phyloP scores from a whole-genome alignment of 2,113 vertebrate species.

The Gorsachius goisagi region DNA sequence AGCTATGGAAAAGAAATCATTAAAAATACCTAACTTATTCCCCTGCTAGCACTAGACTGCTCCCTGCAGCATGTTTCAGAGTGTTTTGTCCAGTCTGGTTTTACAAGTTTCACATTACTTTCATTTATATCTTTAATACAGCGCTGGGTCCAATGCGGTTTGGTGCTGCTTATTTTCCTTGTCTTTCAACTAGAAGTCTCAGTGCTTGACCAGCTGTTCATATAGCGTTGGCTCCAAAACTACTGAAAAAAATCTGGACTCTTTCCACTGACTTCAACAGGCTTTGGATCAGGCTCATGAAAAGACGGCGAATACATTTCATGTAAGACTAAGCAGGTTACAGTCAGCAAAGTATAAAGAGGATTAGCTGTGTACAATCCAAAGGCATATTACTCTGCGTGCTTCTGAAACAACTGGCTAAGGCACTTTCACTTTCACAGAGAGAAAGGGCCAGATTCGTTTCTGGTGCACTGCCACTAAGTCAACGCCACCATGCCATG shows the following conservation, averaged over 20 bases:
- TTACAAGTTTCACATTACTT: slow-evolving; percentile 43
- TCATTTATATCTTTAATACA: slow-evolving; percentile 46
- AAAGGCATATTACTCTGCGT: not conserved
- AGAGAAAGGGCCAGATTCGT: not conserved
- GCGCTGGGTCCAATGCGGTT: not conserved
- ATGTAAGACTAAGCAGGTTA: slow-evolving; percentile 50
- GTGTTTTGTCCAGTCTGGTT: slow-evolving; percentile 39
- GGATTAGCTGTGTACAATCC: slow-evolving; percentile 33
- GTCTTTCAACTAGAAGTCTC: slow-evolving; percentile 23
- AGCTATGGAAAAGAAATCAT: slow-evolving; percentile 51
- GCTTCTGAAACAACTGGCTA: not conserved
- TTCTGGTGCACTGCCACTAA: not conserved
- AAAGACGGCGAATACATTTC: not conserved
- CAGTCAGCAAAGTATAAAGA: slow-evolving; percentile 37
- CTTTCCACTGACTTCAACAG: not conserved
- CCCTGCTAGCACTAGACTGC: not conserved
- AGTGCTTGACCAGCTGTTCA: slow-evolving; percentile 30
- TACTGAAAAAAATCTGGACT: not conserved
- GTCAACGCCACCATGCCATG: not conserved
- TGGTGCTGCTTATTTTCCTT: slow-evolving; percentile 39
- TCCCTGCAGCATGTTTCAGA: slow-evolving; percentile 19
- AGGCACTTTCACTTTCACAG: not conserved
- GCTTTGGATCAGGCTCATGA: slow-evolving; percentile 13
- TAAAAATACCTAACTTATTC: slow-evolving; percentile 18
- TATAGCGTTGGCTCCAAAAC: not conserved